A percentile compares a stretch with the other conserved stretches of the same genome.
Conservation (phyloP, 1,140 invertebrate genomes). For the Brachionus rotundiformis region DNA sequence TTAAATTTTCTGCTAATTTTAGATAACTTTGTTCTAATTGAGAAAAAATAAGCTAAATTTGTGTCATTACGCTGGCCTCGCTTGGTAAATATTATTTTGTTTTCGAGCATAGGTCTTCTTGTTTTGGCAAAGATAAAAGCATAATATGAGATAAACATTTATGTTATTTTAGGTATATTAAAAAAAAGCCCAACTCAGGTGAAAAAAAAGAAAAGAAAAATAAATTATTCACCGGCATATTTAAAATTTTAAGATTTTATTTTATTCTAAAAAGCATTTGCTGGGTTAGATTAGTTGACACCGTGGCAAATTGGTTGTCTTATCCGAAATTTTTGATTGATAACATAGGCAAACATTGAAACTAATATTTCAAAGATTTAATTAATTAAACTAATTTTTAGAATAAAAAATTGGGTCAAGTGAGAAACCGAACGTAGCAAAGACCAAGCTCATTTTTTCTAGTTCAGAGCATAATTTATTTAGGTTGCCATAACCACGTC, state of each 20-base stretch:
- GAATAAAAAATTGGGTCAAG: constrained; percentile 5
- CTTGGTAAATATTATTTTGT: too few species aligned
- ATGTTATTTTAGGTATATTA: neutral
- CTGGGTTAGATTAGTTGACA: too few species aligned
- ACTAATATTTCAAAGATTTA: neutral
- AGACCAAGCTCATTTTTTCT: neutral
- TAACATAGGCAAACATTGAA: constrained; percentile 28
- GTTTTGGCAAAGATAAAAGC: neutral
- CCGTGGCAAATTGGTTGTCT: neutral
- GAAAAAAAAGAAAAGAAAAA: neutral
- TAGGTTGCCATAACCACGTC: constrained; percentile 31
- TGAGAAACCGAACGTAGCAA: neutral
- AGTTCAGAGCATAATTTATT: constrained; percentile 13
- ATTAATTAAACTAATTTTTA: constrained; percentile 43
- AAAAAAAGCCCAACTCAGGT: too few species aligned
- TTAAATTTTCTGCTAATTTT: too few species aligned
- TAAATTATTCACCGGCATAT: neutral
- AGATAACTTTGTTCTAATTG: too few species aligned
- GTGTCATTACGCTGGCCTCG: too few species aligned
- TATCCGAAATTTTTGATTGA: neutral
- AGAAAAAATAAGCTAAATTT: neutral
- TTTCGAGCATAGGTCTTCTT: too few species aligned
- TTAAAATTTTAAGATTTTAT: neutral
- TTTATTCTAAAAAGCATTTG: too few species aligned
- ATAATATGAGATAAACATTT: neutral